Conservation (phyloP, 1,140 invertebrate species). For the Antheraea mylitta region DNA sequence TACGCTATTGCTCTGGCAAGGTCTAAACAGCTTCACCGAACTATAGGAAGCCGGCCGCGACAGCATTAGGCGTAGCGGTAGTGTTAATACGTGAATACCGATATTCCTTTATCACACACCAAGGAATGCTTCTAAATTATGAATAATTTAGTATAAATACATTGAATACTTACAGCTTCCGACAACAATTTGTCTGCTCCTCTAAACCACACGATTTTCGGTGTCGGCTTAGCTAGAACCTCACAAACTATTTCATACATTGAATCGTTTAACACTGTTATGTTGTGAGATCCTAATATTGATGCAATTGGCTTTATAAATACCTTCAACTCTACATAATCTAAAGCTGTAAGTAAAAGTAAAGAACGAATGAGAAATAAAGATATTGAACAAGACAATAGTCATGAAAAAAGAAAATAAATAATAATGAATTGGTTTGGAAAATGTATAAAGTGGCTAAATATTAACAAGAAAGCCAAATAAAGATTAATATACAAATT, state of each 20-base stretch:
- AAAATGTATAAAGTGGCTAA: too few relatives aligned
- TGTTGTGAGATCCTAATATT: conserved; percentile 45
- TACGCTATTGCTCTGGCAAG: too few relatives aligned
- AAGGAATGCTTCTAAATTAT: too few relatives aligned
- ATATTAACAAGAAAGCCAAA: too few relatives aligned
- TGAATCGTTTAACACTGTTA: conserved; percentile 48
- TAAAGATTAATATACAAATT: too few relatives aligned
- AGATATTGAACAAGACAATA: too few relatives aligned
- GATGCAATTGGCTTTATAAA: conserved; percentile 47
- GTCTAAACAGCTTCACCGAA: too few relatives aligned
- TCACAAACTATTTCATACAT: conserved; percentile 34
- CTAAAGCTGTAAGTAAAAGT: conserved; percentile 39
- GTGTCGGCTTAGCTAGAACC: conserved; percentile 43
- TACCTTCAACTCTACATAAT: conserved; percentile 40
- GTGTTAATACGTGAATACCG: too few relatives aligned
- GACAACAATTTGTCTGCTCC: conserved; percentile 47
- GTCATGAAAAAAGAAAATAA: too few relatives aligned
- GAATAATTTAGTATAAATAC: background rate
- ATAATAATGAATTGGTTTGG: too few relatives aligned
- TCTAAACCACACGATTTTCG: conserved; percentile 50
- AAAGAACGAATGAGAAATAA: background rate
- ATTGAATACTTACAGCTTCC: conserved; percentile 41
- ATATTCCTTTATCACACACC: background rate
- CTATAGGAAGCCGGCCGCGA: too few relatives aligned
- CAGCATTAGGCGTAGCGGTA: too few relatives aligned